Conservation (phyloP, 2,113 vertebrate genomes). For the Piprites chloris region DNA sequence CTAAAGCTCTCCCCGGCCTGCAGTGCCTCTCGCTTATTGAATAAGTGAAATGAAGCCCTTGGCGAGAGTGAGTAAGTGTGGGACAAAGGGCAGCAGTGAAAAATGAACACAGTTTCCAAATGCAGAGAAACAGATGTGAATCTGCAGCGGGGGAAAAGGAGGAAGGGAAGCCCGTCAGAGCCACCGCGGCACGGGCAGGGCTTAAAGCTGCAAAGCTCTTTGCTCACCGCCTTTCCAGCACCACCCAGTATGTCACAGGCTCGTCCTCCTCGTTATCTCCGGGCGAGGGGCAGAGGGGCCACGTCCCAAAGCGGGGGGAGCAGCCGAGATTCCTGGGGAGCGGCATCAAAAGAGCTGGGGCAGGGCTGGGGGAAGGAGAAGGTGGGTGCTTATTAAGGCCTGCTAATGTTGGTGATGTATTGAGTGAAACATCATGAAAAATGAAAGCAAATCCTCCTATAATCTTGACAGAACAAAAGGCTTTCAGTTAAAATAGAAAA, state of each 20-base stretch:
- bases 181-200: background rate
- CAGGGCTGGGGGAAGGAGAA: background rate
- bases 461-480: constrained; percentile 78
- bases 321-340: background rate
- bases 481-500: constrained; percentile 71
- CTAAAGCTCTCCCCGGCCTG: constrained; percentile 53
- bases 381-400: constrained; percentile 42
- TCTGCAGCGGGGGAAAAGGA: background rate
- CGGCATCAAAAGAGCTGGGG: background rate
- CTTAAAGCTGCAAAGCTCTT: background rate
- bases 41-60: constrained; percentile 71
- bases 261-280: background rate
- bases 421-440: constrained; percentile 70
- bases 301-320: background rate
- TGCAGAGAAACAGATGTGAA: constrained; percentile 74
- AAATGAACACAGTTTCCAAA: constrained; percentile 68
- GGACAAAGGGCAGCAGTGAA: constrained; percentile 71
- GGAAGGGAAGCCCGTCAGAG: constrained; percentile 13
- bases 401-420: constrained; percentile 69
- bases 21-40: constrained; percentile 68
- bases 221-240: background rate
- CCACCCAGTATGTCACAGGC: background rate
- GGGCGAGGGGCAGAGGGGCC: background rate
- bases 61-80: constrained; percentile 34
- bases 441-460: constrained; percentile 71